These are phyloP conservation scores for Schizotus pectinicornis DNA, from an alignment of 2,888 invertebrate genomes.

Conservation along the genomic window DNA sequence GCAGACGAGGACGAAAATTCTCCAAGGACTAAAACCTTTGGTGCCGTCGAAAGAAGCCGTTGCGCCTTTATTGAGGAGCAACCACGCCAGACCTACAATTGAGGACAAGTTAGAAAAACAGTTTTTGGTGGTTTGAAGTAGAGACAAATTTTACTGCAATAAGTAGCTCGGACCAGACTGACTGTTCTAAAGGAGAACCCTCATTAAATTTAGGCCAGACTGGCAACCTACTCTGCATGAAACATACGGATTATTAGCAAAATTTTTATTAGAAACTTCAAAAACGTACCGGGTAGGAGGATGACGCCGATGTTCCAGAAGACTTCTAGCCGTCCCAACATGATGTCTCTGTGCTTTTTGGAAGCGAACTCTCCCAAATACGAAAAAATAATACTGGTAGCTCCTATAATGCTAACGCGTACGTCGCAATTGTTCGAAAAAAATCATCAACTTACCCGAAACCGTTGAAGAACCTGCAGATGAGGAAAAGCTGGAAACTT, in stretches of 20 bases:
- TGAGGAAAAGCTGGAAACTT: slow-evolving; percentile 64
- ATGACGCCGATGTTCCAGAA: slow-evolving; percentile 69
- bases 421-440: slow-evolving; percentile 8
- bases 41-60: slow-evolving; percentile 44
- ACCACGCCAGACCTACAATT: slow-evolving; percentile 59
- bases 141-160: slow-evolving; percentile 27
- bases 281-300: slow-evolving; percentile 62
- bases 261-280: neutral
- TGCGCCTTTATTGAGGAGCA: slow-evolving; percentile 49
- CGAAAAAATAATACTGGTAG: slow-evolving; percentile 66
- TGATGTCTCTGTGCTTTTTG: slow-evolving; percentile 62
- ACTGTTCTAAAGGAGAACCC: slow-evolving; percentile 30
- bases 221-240: slow-evolving; percentile 35
- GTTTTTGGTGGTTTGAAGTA: neutral
- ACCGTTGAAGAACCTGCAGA: slow-evolving; percentile 70
- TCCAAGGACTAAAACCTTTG: slow-evolving; percentile 65
- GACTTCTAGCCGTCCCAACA: slow-evolving; percentile 65
- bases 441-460: slow-evolving; percentile 58
- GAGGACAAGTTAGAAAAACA: slow-evolving; percentile 17
- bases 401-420: slow-evolving; percentile 63
- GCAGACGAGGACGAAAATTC: slow-evolving; percentile 68
- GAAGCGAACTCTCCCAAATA: slow-evolving; percentile 67
- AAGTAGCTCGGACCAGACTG: slow-evolving; percentile 40
- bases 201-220: slow-evolving; percentile 29
- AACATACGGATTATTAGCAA: slow-evolving; percentile 11